Evolutionary conservation across 2,888 invertebrate genomes (phyloP).

Genomic region (Eupelmus urozonus): DNA sequence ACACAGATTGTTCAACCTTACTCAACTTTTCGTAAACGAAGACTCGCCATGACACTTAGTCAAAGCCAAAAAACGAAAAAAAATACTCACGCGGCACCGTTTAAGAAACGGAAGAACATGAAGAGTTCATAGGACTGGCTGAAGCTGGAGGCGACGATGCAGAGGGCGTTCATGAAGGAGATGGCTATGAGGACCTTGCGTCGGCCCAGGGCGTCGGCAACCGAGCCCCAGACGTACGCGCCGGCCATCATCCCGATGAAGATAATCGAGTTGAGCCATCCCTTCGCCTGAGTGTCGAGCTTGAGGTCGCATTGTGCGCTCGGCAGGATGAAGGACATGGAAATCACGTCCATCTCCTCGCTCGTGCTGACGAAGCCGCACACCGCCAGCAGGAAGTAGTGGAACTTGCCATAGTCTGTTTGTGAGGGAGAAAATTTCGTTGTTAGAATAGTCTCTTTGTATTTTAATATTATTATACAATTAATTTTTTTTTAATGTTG

Average conservation of each 20-base stretch:
- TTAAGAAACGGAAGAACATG: constrained; percentile 93
- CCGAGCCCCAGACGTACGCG: constrained; percentile 94
- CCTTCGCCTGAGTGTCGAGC: constrained; percentile 91
- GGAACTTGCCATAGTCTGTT: constrained; percentile 91
- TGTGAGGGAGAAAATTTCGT: too few relatives aligned
- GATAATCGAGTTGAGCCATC: constrained; percentile 89
- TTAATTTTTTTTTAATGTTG: too few relatives aligned
- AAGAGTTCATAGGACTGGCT: constrained; percentile 92
- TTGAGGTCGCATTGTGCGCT: constrained; percentile 95
- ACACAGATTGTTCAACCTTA: too few relatives aligned
- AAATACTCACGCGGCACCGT: constrained; percentile 93
- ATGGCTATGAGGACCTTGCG: constrained; percentile 93
- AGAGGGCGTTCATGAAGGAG: constrained; percentile 92
- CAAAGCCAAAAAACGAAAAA: neutral
- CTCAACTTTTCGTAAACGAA: too few relatives aligned
- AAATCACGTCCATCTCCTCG: constrained; percentile 97
- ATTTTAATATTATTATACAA: too few relatives aligned
- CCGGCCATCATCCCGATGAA: constrained; percentile 96
- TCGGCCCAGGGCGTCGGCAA: constrained; percentile 92
- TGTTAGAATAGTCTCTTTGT: too few relatives aligned
- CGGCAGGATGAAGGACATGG: constrained; percentile 95
- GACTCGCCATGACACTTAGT: too few relatives aligned
- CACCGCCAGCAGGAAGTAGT: constrained; percentile 91
- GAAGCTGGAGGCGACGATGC: constrained; percentile 94
- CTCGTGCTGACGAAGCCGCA: constrained; percentile 96